phyloP scores from a whole-genome alignment of 1,140 invertebrate species.

The Diplogasteroides magnus region DNA sequence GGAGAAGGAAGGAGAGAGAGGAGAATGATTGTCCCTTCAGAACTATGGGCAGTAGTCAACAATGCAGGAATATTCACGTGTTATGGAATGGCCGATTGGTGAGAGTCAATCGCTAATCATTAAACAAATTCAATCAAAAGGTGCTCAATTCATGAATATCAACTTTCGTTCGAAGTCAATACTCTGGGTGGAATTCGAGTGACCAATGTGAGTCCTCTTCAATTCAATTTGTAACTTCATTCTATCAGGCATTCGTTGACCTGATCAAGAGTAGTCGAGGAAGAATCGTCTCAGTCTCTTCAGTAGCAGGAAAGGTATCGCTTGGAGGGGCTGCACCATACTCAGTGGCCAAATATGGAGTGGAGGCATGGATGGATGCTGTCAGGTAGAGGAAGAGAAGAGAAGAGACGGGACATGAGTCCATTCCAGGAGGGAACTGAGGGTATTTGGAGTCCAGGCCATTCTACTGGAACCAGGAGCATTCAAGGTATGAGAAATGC shows the following conservation, averaged over 20 bases:
- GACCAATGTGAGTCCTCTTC: slow-evolving; percentile 23
- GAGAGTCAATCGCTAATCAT: no score
- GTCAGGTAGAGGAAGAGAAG: no score
- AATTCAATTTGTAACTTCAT: neutral
- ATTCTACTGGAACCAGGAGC: slow-evolving; percentile 41
- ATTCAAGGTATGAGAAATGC: slow-evolving; percentile 9
- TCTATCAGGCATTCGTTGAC: slow-evolving; percentile 39
- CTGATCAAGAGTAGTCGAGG: slow-evolving; percentile 40
- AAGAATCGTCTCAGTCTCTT: slow-evolving; percentile 41
- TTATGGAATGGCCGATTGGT: slow-evolving; percentile 49
- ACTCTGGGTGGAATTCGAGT: slow-evolving; percentile 35
- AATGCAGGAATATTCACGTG: slow-evolving; percentile 46
- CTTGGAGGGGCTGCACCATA: slow-evolving; percentile 34
- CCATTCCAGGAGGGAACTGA: slow-evolving; percentile 43
- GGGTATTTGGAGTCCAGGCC: slow-evolving; percentile 36
- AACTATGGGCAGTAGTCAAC: slow-evolving; percentile 39
- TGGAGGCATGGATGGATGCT: slow-evolving; percentile 47
- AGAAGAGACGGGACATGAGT: no score
- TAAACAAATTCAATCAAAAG: no score
- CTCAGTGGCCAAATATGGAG: slow-evolving; percentile 41
- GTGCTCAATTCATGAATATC: slow-evolving; percentile 31
- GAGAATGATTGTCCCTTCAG: slow-evolving; percentile 22
- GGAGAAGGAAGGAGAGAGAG: neutral
- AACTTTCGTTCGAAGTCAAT: slow-evolving; percentile 39
- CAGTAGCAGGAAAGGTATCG: slow-evolving; percentile 39